These are phyloP conservation scores for Drosophila bocki DNA, from an alignment of 1,140 invertebrate species.

Conservation along the genomic window DNA sequence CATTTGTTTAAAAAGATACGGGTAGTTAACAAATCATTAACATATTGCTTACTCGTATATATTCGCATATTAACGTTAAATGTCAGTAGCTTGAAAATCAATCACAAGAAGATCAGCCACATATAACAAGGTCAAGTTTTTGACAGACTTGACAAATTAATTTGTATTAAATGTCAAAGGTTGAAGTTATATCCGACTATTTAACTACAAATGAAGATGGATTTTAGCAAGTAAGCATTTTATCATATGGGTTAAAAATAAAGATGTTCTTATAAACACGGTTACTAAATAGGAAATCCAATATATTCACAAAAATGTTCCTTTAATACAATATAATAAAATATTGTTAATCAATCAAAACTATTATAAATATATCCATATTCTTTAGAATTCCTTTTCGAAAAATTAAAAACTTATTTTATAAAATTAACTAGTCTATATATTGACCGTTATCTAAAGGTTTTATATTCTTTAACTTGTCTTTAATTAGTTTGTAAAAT, in stretches of 20 bases:
- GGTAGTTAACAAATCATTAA: slow-evolving; percentile 21
- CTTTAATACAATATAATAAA: no score
- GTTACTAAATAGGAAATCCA: background rate
- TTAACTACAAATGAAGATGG: background rate
- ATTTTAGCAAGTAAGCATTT: background rate
- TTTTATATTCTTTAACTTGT: no score
- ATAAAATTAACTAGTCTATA: no score
- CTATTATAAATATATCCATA: no score
- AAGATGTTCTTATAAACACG: background rate
- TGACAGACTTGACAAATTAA: slow-evolving; percentile 1
- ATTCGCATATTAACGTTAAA: slow-evolving; percentile 18
- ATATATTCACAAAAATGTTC: no score
- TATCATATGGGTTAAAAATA: no score
- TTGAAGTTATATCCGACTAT: background rate
- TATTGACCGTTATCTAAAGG: no score
- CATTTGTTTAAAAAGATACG: slow-evolving; percentile 4
- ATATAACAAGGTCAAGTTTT: slow-evolving; percentile 20
- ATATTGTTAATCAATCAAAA: no score
- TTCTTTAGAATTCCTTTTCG: no score
- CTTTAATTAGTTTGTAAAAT: no score
- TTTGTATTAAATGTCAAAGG: slow-evolving; percentile 31
- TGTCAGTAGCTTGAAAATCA: slow-evolving; percentile 25
- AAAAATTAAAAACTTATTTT: no score
- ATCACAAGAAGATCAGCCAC: slow-evolving; percentile 17
- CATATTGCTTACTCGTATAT: slow-evolving; percentile 20